Percentiles rank a stretch among this genome's conserved stretches.
Evolutionary conservation across 2,797 vertebrate species (phyloP).

Genomic region (Miichthys miiuy): DNA sequence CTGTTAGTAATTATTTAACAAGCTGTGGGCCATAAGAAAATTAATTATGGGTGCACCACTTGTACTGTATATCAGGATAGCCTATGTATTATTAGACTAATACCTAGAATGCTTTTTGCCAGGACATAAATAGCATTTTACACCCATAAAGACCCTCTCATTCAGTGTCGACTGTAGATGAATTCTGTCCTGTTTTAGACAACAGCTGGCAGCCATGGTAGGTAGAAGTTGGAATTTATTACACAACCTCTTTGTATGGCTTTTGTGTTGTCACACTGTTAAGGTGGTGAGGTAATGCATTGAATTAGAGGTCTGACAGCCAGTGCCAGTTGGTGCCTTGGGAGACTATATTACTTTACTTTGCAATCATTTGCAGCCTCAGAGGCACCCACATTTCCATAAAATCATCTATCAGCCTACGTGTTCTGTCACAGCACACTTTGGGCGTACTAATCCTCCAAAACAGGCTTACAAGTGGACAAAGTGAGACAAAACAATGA

Average conservation of each 20-base stretch:
- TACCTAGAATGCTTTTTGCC: background rate
- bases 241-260: slow-evolving; percentile 23
- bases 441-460: slow-evolving; percentile 23
- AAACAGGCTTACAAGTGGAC: slow-evolving; percentile 32
- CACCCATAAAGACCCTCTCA: background rate
- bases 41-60: background rate
- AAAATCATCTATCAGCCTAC: slow-evolving; percentile 54
- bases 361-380: slow-evolving; percentile 29
- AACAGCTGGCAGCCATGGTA: slow-evolving; percentile 11
- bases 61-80: background rate
- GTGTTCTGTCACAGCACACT: slow-evolving; percentile 25
- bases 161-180: slow-evolving; percentile 12
- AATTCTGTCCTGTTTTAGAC: slow-evolving; percentile 30
- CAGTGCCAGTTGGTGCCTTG: slow-evolving; percentile 39
- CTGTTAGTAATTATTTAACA: background rate
- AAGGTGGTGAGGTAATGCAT: slow-evolving; percentile 46
- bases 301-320: slow-evolving; percentile 47
- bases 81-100: slow-evolving; percentile 1
- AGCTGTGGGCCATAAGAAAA: slow-evolving; percentile 3
- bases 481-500: slow-evolving; percentile 19
- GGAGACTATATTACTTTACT: slow-evolving; percentile 47
- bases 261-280: slow-evolving; percentile 29
- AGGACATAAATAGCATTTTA: slow-evolving; percentile 34
- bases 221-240: slow-evolving; percentile 32
- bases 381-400: slow-evolving; percentile 51